Base-by-base conservation (phyloP, 2,888 invertebrate species). In the Drymonia ruficornis region DNA sequence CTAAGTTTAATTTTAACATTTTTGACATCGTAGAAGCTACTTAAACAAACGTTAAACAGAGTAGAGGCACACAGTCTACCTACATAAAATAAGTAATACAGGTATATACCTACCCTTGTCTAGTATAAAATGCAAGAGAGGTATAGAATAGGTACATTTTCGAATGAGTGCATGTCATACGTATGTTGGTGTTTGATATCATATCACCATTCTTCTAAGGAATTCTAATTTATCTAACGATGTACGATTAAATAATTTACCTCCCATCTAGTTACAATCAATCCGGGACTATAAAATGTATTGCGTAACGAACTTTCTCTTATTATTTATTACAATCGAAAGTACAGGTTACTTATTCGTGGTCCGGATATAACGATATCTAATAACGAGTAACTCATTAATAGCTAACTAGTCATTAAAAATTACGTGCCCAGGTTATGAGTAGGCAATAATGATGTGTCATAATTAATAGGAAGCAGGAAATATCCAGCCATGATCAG, bases 261-360 rank as follows among this genome's bases (percentile, higher is more conserved):
- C 56, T 49, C 50, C 11, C 56, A 44, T 50, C 52, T 53, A 59
- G 47, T 47, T 47, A 48, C 50, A n/a, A 58, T 64, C 43, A 55
- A 53, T 71, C 65, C 55, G 55, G 67, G 62, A 55, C 55, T 59
- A 63, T 66, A 59, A 63, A 66, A 58, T 56, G 50, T 52, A 50
- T 75, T 73, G 54, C 56, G 54, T 70, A 74, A 76, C 53, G 34
- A 55, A 65, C 72, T 74, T 72, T 74, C 70, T 60, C 67, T 70
- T 61, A 61, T 57, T 56, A 59, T 47, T 50, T 59, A 50, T 59
- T 52, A 18, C n/a, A 15, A 50, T 56, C 13, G 61, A 67, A 61
- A 70, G 53, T 60, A 48, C 44, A 52, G 23, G 52, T 46, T 18
- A 9, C 2, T 2, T 13, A 19, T 6, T 5, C 19, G 4, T 43